Base-by-base conservation (phyloP, 2,113 vertebrate species). In the Eurystomus gularis region DNA sequence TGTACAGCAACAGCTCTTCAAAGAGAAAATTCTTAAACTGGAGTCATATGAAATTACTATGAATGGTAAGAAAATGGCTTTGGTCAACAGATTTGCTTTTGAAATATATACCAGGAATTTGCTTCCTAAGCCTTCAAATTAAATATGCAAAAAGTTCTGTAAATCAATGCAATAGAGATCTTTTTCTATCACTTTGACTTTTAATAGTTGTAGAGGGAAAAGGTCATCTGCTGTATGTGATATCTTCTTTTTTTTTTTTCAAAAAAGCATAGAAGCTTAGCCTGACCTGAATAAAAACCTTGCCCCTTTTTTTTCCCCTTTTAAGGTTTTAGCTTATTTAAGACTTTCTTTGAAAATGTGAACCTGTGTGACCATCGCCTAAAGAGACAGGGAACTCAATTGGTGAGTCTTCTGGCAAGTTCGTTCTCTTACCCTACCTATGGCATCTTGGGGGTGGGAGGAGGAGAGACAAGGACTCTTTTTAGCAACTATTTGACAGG, bases 281-380 rank as follows among this genome's bases (percentile, higher is more conserved):
- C 86, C 28, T 82, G 26, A 58, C 55, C 23, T 60, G 6, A 52
- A 52, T 92, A 80, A 60, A 92, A 88, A 94, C 21, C 7, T 87
- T 93, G n/a, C 31, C 68, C 46, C 4, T n/a, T 88, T 78, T 95
- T 77, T 94, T 42, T 42, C 16, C 42, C 29, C 49, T 77, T 96
- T 98, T 65, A 97, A 99, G 99, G 99, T 90, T 99, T 99, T 97
- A 99, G 99, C 97, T 98, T 99, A 86, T 99, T 99, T 97, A 99
- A 99, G 97, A 99, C 99, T n/a, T 99, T 99, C 96, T 99, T 99
- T 98, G 99, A 99, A 98, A 99, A 99, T 88, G 99, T 99, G 90
- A 99, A 99, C 97, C 98, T 99, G 46, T 99, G 99, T 97, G 99
- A 99, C 96, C 99, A 99, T 98, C 99, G 99, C 49, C 97, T 99